Base-by-base conservation (phyloP, 2,888 invertebrate species). In the Dryadula phaetusa region DNA sequence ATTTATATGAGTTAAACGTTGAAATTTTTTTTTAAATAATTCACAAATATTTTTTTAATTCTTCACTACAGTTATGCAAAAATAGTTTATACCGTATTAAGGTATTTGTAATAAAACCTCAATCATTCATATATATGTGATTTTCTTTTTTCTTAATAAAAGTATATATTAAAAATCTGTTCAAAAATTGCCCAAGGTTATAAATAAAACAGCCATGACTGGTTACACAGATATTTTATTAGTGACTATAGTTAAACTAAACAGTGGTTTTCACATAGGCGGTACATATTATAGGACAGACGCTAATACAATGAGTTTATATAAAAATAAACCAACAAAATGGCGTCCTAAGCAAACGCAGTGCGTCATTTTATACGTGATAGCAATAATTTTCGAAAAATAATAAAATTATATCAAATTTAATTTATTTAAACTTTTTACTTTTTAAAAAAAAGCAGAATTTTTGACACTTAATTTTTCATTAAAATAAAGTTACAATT, bases 171-270 rank as follows among this genome's bases (percentile, higher is more conserved):
- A n/a, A n/a, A n/a, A n/a, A n/a, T n/a, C n/a, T n/a, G n/a, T n/a
- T n/a, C n/a, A n/a, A n/a, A n/a, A n/a, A n/a, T n/a, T 22, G 14
- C 10, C n/a, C 10, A 60, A 60, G 28, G 18, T 18, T 25, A 18
- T 28, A 65, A 70, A 71, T 64, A 53, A 73, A 69, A 71, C 65
- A 42, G 56, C 10, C 44, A 46, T 67, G 42, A 16, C 18, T 25
- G 56, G 52, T 58, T 65, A 71, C 53, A 58, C 37, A 64, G 62
- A 64, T 18, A 66, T 47, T 62, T 66, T 62, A 66, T 68, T 68
- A 67, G 56, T 58, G 64, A 62, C 47, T 64, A 44, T 42, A 58
- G 20, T 62, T 62, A 62, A 69, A 66, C 58, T 58, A 69, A 66
- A 69, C 18, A 62, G 56, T 53, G 56, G 64, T 56, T 47, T 62